Percentiles rank a stretch among this genome's conserved stretches.
phyloP scores from a whole-genome alignment of 2,113 vertebrate species.

The Bagarius yarrelli region DNA sequence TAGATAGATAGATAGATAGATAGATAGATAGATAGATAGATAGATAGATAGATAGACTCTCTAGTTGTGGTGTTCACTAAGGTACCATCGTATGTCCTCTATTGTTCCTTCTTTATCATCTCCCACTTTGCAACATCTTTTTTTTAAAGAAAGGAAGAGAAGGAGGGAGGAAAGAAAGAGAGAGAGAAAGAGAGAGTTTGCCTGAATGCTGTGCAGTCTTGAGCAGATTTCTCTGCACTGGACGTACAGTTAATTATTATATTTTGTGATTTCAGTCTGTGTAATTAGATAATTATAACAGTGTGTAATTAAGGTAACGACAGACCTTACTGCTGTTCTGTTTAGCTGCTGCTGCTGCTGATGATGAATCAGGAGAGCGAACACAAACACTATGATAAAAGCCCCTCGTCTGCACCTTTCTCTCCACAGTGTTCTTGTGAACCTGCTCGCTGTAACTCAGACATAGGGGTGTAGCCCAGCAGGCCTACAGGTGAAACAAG shows the following conservation, averaged over 20 bases:
- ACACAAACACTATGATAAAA: not conserved
- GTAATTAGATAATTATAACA: conserved; percentile 1
- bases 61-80: too few species aligned
- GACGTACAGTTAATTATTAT: not conserved
- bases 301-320: conserved; percentile 9
- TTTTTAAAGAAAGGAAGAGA: conserved; percentile 6
- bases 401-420: not conserved
- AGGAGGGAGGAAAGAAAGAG: not conserved
- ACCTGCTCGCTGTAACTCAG: conserved; percentile 10
- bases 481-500: conserved; percentile 53
- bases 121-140: too few species aligned
- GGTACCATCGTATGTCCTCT: too few species aligned
- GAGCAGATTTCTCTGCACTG: not conserved
- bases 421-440: not conserved
- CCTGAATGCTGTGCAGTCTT: not conserved
- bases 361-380: not conserved
- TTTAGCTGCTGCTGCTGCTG: not conserved
- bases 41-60: too few species aligned
- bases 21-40: not conserved
- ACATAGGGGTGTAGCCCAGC: conserved; percentile 7
- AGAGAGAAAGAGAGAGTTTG: not conserved
- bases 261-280: not conserved
- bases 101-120: too few species aligned
- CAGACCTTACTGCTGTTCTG: too few species aligned
- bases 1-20: not conserved